Evolutionary conservation across 2,797 vertebrate species (phyloP).

Genomic region (Heliangelus exortis): DNA sequence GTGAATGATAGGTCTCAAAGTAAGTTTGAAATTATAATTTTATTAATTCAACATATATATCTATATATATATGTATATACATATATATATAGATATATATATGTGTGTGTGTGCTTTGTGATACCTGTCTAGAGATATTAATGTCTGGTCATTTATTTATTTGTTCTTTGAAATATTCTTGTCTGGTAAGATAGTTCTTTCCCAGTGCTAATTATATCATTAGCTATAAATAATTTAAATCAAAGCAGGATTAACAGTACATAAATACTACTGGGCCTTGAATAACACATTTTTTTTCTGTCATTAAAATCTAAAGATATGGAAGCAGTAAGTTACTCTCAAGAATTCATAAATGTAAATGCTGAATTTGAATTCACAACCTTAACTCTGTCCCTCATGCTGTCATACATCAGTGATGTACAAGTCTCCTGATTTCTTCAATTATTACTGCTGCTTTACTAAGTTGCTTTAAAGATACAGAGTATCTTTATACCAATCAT

Average conservation of each 20-base stretch:
- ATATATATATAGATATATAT: no score
- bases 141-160: background rate
- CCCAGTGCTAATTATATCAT: background rate
- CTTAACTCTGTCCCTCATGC: background rate
- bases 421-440: background rate
- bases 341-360: constrained; percentile 14
- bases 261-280: background rate
- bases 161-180: constrained; percentile 1
- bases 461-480: constrained; percentile 24
- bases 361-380: background rate
- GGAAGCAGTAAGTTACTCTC: background rate
- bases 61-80: no score
- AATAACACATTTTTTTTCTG: background rate
- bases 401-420: background rate
- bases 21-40: background rate
- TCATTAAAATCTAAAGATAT: background rate
- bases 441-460: constrained; percentile 23
- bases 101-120: background rate
- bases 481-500: background rate
- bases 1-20: background rate
- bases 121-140: background rate
- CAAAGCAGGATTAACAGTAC: background rate
- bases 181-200: constrained; percentile 12
- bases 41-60: background rate
- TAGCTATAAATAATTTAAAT: constrained; percentile 24